Evolutionary conservation across 2,797 vertebrate genomes (phyloP), one percentile per base, ranked within the genome.

Genomic region (Gorsachius magnificus): DNA sequence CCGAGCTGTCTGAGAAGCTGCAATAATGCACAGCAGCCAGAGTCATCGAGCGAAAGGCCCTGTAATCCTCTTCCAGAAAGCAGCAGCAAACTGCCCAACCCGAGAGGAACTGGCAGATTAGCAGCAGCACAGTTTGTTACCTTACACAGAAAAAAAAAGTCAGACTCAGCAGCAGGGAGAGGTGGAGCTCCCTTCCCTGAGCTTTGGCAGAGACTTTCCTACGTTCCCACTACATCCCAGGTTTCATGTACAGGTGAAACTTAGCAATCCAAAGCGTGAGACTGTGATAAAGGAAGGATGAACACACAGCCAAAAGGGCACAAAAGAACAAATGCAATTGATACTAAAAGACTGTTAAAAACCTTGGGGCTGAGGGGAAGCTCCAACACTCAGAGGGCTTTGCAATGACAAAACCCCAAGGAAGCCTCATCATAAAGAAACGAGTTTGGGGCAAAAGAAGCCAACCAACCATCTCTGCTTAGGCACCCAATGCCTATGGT

Each of bases 151-250:
- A 76, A 82, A 43, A 43, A 87, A 94, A 76, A 64, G 57, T 17
- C 51, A 35, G 87, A 82, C 83, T 95, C 80, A 74, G 92, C 91
- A 96, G 48, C 0, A 0, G 29, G 57, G 60, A 80, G 19, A 91
- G 90, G 94, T 65, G 88, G 91, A 92, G 91, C 38, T 87, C 51
- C 91, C 63, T 63, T 20, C 29, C 22, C 51, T 7, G 25, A 69
- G 35, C 48, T 90, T 64, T 81, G 51, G 84, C 76, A 83, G 36
- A 75, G 43, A 29, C 28, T 92, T 64, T 90, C 90, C 63, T 21
- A 24, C 4, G 0, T 64, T 54, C 75, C 58, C 79, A 72, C 57
- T 33, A 10, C 5, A 14, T 43, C 41, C 41, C 41, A 43, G 16
- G 41, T 43, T 43, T 43, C 41, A 43, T 43, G 41, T 43, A 16